Base-by-base conservation (phyloP, 2,797 vertebrate species). In the Mus minutoides region DNA sequence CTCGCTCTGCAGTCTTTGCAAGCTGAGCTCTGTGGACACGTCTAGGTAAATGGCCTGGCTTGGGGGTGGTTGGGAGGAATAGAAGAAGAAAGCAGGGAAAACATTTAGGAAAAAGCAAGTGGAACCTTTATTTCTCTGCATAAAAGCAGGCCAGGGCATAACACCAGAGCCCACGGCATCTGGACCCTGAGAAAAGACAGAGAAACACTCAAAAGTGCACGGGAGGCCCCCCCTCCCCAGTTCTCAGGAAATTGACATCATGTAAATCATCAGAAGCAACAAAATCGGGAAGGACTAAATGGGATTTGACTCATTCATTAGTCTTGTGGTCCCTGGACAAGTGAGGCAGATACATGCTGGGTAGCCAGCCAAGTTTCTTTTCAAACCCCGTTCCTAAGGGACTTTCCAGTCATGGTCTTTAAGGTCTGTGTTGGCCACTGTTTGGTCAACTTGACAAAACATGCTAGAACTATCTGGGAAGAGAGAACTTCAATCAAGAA, bases 1-100 rank as follows among this genome's bases (percentile, higher is more conserved):
- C 1, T 0, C 0, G 0, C n/a, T 4, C 13, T 11, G 10, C 0
- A 6, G 12, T 82, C 73, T 52, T 3, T 24, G n/a, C 26, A 62
- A 62, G 49, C 34, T 13, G 7, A 24, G n/a, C 8, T 60, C 29
- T 49, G 29, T 21, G 1, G 56, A 31, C 14, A 37, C 46, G 34
- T 84, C 24, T 43, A 0, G 2, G 17, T 52, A 29, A 90, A 58
- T 13, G 31, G 0, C 60, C 76, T 10, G 17, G 22, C 0, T 29
- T 64, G 3, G 14, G 37, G 10, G 58, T 16, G 12, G 31, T 6
- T 67, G 67, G 60, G 34, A 46, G 29, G 9, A 29, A 19, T 56
- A 31, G 43, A 54, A n/a, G 34, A 17, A 67, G 43, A 77, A 46
- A 5, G 1, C 2, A 21, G 26, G 69, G 13, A 29, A 52, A 19